Base-by-base conservation (phyloP, 2,113 vertebrate genomes). In the Alaudala cheleensis region DNA sequence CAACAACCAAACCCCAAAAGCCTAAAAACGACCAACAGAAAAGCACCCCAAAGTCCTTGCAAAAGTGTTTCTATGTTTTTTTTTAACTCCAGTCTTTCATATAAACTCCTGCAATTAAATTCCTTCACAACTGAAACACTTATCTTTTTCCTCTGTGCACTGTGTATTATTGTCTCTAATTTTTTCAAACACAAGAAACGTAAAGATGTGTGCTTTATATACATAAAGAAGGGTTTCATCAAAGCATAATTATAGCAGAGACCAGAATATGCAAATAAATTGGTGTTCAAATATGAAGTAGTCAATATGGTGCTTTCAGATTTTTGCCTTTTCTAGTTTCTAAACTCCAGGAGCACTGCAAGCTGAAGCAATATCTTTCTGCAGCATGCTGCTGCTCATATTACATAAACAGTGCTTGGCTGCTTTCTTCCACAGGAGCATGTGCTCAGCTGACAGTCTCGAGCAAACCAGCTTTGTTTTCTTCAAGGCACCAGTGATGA, bases 361-460 rank as follows among this genome's bases (percentile, higher is more conserved):
- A 92, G 83, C 70, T 86, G 73, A 83, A 96, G 78, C 53, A 92
- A 45, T 93, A 80, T 88, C 95, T 97, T 81, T 42, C 87, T 77
- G 95, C 91, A 95, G 91, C 96, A 92, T 66, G 88, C 71, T 87
- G 70, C 92, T 95, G 98, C 98, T 99, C 90, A 12, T 95, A 81
- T 98, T 98, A 98, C 98, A 96, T 91, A 98, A 98, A 98, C 98
- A 98, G 97, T 93, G 97, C 96, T 98, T 98, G 98, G 91, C 91
- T 90, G 34, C 97, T 98, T 98, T 96, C 95, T 97, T 97, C 96
- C 94, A 72, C 18, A 93, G 97, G 83, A 97, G 98, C 97, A 97
- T 98, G 98, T 98, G 98, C 97, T 98, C 93, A 92, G 81, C 92
- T 90, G 91, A 93, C 94, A 93, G 97, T 98, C 98, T 98, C 98